phyloP scores from a whole-genome alignment of 2,113 vertebrate genomes.

The Ovis canadensis region DNA sequence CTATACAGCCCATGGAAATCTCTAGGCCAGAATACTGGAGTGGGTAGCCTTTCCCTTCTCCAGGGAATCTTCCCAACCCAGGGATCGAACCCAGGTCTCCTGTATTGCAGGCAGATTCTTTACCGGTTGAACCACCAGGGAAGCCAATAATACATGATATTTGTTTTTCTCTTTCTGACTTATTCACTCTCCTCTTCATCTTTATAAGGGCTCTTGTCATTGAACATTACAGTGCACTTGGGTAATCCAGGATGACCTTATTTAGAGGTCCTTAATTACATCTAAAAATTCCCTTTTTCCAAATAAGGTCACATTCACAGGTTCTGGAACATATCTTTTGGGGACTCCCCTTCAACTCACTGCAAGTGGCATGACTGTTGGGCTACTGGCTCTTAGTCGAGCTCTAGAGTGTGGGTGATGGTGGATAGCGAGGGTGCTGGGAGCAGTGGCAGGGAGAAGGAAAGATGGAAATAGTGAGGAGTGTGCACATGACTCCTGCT shows the following conservation, averaged over 20 bases:
- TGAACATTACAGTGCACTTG: not conserved
- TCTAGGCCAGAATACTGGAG: not conserved
- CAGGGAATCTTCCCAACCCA: not conserved
- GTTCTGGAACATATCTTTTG: not conserved
- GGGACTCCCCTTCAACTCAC: not conserved
- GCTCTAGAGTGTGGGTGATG: not conserved
- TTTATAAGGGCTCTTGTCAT: not conserved
- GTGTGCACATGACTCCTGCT: fast-evolving
- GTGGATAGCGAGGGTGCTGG: not conserved
- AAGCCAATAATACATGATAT: not conserved
- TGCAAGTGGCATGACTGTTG: not conserved
- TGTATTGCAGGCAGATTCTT: not conserved
- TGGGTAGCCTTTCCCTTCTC: not conserved
- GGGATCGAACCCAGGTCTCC: not conserved
- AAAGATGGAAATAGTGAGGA: not conserved
- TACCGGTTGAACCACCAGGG: not conserved
- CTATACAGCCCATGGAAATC: not conserved
- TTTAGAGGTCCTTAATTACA: not conserved
- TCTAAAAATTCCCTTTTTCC: not conserved
- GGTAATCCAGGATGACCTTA: not conserved
- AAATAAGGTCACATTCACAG: not conserved
- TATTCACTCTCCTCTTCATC: not conserved
- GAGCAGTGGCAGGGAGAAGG: not conserved
- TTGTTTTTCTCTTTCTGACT: not conserved
- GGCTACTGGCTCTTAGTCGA: not conserved